These are phyloP conservation scores for Leptopilina clavipes DNA, from an alignment of 1,140 invertebrate genomes.

Conservation along the genomic window DNA sequence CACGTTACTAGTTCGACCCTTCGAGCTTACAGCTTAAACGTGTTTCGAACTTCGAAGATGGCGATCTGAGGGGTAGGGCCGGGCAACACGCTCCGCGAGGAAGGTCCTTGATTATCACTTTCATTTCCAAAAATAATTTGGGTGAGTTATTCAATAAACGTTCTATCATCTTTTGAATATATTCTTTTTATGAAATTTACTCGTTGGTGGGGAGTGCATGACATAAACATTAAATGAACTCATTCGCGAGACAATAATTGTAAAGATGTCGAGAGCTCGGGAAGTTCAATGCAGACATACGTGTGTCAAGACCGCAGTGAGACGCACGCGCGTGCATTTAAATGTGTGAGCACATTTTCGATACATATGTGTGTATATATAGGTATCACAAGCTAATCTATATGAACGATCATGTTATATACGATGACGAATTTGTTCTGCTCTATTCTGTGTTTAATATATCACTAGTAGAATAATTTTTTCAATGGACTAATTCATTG, in stretches of 20 bases:
- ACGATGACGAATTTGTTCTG: constrained; percentile 13
- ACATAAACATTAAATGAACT: constrained; percentile 37
- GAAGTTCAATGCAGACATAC: constrained; percentile 74
- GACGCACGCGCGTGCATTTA: constrained; percentile 51
- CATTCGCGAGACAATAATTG: constrained; percentile 37
- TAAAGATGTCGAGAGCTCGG: constrained; percentile 49
- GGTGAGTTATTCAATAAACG: constrained; percentile 44
- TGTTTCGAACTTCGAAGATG: constrained; percentile 63
- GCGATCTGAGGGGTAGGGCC: constrained; percentile 68
- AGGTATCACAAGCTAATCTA: constrained; percentile 39
- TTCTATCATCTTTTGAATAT: not conserved
- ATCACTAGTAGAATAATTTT: not conserved
- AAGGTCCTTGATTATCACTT: constrained; percentile 55
- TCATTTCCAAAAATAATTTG: constrained; percentile 36
- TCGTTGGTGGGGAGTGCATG: constrained; percentile 28
- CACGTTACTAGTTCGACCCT: constrained; percentile 40
- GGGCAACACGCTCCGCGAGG: constrained; percentile 55
- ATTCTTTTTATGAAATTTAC: not conserved
- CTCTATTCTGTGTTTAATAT: not conserved
- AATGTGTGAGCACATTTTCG: constrained; percentile 40
- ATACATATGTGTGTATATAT: constrained; percentile 15
- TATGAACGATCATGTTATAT: constrained; percentile 22
- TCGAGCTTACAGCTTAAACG: constrained; percentile 53
- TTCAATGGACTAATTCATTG: not conserved
- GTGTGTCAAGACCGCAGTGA: constrained; percentile 56